Percentiles rank a stretch among this genome's conserved stretches.
Evolutionary conservation across 2,797 vertebrate genomes (phyloP).

Genomic region (Pteropus rufus): DNA sequence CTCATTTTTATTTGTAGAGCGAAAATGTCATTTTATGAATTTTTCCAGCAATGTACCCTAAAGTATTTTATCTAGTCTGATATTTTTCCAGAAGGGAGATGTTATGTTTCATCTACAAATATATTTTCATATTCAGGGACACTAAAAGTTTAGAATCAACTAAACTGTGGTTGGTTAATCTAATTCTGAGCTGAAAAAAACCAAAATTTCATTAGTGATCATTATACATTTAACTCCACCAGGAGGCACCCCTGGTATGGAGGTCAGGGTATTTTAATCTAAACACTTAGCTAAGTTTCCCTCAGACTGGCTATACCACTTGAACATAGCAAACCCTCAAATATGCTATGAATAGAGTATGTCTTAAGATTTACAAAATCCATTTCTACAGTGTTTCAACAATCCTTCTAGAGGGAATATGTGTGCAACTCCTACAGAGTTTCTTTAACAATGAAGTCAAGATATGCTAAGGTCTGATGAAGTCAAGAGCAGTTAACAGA

Average conservation of each 20-base stretch:
- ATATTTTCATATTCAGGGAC: background rate
- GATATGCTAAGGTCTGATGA: background rate
- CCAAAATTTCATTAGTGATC: background rate
- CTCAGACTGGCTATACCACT: background rate
- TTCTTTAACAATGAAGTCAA: background rate
- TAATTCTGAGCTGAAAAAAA: background rate
- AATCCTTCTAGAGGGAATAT: background rate
- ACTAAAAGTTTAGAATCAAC: background rate
- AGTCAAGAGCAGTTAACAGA: background rate
- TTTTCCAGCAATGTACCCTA: background rate
- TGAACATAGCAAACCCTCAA: background rate
- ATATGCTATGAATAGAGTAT: background rate
- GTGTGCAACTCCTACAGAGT: background rate
- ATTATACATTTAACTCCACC: background rate
- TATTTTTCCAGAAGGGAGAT: background rate
- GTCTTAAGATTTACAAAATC: background rate
- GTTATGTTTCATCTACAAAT: background rate
- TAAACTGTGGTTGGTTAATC: background rate
- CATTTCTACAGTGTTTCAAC: background rate
- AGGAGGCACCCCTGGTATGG: background rate
- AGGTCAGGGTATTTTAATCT: background rate
- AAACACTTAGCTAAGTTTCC: background rate
- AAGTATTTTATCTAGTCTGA: background rate
- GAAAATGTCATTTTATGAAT: background rate
- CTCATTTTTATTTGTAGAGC: background rate